Base-by-base conservation (phyloP, 2,888 invertebrate species). In the Diachrysia chrysitis region DNA sequence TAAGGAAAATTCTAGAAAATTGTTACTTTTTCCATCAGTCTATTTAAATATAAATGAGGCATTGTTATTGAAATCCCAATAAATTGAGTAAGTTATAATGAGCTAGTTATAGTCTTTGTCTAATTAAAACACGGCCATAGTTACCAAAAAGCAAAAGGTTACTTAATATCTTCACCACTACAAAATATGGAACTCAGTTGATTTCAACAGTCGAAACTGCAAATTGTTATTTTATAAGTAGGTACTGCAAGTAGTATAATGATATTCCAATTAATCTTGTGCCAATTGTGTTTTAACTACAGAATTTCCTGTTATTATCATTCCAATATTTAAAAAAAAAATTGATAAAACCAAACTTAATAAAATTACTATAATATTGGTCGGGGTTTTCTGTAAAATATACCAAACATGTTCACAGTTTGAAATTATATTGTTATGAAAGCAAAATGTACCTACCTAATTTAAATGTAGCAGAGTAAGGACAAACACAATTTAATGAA, bases 261-360 rank as follows among this genome's bases (percentile, higher is more conserved):
- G 2, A 42, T n/a, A 7, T n/a, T 6, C n/a, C n/a, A 7, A 42
- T 42, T 42, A 42, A 42, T 42, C 3, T 42, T 42, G 42, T n/a
- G 1, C 37, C 16, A 16, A 37, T 37, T 16, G 37, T 16, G 37
- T 37, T 14, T 14, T 7, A 4, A 12, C 19, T 63, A 51, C 19
- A n/a, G 12, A 35, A 58, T 71, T 73, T 71, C 59, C 66, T 66
- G 61, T 48, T 63, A 66, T 54, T 53, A 21, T 25, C 48, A 23
- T 42, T 60, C 62, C 3, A 35, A 35, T 32, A 48, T 16, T n/a
- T 14, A 37, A 4, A 37, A 42, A 42, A n/a, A 53, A 59, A 4
- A 56, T 37, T 21, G 7, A 17, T 19, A 10, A 10, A 12, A 42
- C 25, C 0, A 58, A 69, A 4, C 19, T 19, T 16, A 48, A 17